Evolutionary conservation across 2,797 vertebrate genomes (phyloP).

Genomic region (Acanthurus lineatus): DNA sequence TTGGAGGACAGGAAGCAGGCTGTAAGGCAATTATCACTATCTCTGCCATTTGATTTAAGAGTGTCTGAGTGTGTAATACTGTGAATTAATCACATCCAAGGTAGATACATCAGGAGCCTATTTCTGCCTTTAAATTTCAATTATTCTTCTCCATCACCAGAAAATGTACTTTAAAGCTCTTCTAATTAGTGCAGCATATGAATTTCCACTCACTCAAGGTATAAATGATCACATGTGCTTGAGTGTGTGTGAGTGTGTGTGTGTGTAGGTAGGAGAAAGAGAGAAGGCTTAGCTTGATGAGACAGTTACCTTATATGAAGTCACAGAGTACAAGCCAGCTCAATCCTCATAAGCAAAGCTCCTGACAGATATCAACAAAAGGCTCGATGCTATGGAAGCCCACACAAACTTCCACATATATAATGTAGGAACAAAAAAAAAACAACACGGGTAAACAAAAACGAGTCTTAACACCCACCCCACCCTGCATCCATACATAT

Average conservation of each 20-base stretch:
- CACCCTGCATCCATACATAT: constrained; percentile 11
- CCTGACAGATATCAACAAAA: constrained; percentile 43
- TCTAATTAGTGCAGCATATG: constrained; percentile 58
- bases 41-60: constrained; percentile 80
- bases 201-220: constrained; percentile 47
- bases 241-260: constrained; percentile 10
- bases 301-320: constrained; percentile 39
- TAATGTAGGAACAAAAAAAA: background rate
- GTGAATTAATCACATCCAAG: constrained; percentile 79
- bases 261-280: constrained; percentile 26
- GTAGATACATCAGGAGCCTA: constrained; percentile 67
- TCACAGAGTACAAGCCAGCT: constrained; percentile 5
- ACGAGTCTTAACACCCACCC: background rate
- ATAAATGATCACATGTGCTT: constrained; percentile 7
- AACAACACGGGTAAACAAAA: constrained; percentile 14
- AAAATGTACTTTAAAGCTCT: constrained; percentile 61
- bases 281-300: constrained; percentile 31
- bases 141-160: constrained; percentile 65
- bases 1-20: constrained; percentile 84
- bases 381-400: constrained; percentile 6
- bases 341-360: constrained; percentile 48
- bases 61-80: constrained; percentile 73
- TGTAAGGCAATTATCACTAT: constrained; percentile 83
- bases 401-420: constrained; percentile 38
- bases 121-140: constrained; percentile 76